A percentile compares a stretch with the other conserved stretches of the same genome.
phyloP scores from a whole-genome alignment of 2,797 vertebrate genomes.

The Hemitrygon akajei region DNA sequence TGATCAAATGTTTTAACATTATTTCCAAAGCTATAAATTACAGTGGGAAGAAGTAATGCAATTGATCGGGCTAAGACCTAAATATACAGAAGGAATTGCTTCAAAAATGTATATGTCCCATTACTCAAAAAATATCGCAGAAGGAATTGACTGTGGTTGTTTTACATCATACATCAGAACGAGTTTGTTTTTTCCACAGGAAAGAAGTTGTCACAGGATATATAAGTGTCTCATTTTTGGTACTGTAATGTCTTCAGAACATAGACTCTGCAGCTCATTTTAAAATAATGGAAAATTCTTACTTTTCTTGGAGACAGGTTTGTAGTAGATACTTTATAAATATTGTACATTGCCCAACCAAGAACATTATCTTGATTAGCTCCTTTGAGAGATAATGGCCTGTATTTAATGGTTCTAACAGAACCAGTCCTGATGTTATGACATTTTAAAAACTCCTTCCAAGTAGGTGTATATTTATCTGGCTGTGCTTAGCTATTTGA shows the following conservation, averaged over 20 bases:
- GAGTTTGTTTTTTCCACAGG: neutral
- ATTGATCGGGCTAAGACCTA: neutral
- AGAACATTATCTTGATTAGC: slow-evolving; percentile 1
- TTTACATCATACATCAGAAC: neutral
- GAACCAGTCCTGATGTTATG: neutral
- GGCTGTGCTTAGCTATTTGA: neutral
- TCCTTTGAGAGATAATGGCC: neutral
- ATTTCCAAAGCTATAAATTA: neutral
- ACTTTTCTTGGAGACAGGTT: neutral
- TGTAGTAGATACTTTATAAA: neutral
- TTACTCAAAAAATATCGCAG: neutral
- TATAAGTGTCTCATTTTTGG: neutral
- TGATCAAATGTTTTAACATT: no score
- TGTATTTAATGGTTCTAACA: neutral
- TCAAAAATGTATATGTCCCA: neutral
- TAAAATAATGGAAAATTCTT: neutral
- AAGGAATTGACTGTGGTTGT: neutral
- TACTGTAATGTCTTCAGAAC: neutral
- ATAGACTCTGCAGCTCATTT: no score
- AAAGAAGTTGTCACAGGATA: neutral
- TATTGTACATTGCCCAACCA: neutral
- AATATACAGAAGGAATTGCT: neutral
- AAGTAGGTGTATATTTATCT: neutral
- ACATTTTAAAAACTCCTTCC: neutral
- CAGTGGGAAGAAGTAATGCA: neutral